Percentiles rank a stretch among this genome's conserved stretches.
These are phyloP conservation scores for Selenia dentaria DNA, from an alignment of 2,888 invertebrate species.

Conservation along the genomic window DNA sequence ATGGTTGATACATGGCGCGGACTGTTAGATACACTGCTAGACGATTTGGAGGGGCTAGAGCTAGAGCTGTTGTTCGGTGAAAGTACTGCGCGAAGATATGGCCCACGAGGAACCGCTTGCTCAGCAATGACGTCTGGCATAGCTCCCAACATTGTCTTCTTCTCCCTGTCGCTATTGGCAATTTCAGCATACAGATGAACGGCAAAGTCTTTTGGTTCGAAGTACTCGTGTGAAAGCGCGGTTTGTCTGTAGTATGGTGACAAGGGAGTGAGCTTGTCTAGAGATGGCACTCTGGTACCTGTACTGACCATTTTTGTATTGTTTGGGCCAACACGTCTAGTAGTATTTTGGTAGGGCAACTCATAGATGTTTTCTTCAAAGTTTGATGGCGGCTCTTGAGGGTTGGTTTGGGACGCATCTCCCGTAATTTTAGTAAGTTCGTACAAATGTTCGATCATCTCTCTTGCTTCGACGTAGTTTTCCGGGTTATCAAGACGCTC, in stretches of 20 bases:
- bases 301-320: constrained; percentile 78
- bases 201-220: constrained; percentile 80
- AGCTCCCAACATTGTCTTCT: constrained; percentile 51
- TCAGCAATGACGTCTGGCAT: constrained; percentile 77
- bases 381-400: constrained; percentile 73
- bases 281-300: constrained; percentile 84
- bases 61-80: constrained; percentile 50
- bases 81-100: constrained; percentile 85
- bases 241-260: constrained; percentile 75
- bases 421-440: constrained; percentile 88
- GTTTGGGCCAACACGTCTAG: constrained; percentile 64
- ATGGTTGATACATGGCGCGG: constrained; percentile 54
- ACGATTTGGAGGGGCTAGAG: constrained; percentile 43
- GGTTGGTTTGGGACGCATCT: constrained; percentile 75
- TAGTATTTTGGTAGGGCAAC: constrained; percentile 79
- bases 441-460: constrained; percentile 91
- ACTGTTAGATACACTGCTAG: constrained; percentile 42
- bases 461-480: constrained; percentile 89
- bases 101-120: constrained; percentile 77
- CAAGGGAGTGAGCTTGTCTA: constrained; percentile 82
- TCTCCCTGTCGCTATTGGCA: constrained; percentile 73
- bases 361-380: constrained; percentile 86
- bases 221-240: constrained; percentile 75
- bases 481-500: constrained; percentile 89
- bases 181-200: constrained; percentile 87